Evolutionary conservation across 1,140 invertebrate genomes (phyloP), one percentile per base, ranked within the genome.

Genomic region (Leptoteleia sp.): DNA sequence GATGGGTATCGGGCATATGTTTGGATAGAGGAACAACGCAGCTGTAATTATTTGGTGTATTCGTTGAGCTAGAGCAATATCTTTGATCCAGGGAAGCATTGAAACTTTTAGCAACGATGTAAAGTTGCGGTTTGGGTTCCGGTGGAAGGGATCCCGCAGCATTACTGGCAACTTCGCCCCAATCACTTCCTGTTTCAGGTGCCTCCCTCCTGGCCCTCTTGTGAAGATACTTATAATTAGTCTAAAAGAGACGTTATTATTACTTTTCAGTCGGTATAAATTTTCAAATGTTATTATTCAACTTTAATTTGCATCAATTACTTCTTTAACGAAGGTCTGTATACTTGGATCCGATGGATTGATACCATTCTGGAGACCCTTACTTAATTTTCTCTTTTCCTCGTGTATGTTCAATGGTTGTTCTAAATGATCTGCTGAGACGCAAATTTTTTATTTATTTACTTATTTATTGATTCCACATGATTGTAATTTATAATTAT

Each of bases 111-210:
- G 82, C 86, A 0, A 85, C 70, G 11, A 89, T 80, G 54, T 68
- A 81, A 40, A 89, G 75, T 54, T 87, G 86, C 5, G 85, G 85
- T 38, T 84, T 88, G 1, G 86, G 86, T 19, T 88, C 87, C 2
- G 86, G 86, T 4, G 84, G 87, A 17, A 88, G 72, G 0, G 87
- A 88, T 37, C 87, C 88, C 0, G 88, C 88, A 0, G 87, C 87
- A 16, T 89, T 88, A 8, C 85, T 88, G 0, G 86, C 86, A 0
- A 89, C 83, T 79, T 89, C 87, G 3, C 84, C 83, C 88, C 87
- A 89, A 42, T 88, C 86, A 0, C 82, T 84, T 19, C 79, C 83
- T 12, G 70, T 65, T 12, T 80, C 67, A 0, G 81, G 79, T 0
- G 83, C 78, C 40, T 87, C 87, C 42, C 88, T 81, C 19, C 82